Base-by-base conservation (phyloP, 2,888 invertebrate genomes). In the Pheosia tremula region DNA sequence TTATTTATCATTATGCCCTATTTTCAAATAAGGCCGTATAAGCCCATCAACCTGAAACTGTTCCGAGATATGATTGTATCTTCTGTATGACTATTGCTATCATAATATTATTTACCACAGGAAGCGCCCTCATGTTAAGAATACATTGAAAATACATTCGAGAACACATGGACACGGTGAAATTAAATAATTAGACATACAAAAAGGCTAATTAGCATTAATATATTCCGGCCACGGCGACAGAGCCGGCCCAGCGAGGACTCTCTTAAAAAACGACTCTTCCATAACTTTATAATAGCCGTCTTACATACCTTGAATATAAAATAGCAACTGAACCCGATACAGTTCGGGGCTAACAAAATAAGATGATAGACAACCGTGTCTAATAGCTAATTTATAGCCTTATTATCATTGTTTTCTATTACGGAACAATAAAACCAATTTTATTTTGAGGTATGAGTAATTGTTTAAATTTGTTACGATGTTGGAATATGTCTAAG, bases 181-280 rank as follows among this genome's bases (percentile, higher is more conserved):
- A 77, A 75, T 72, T 66, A 78, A 80, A 82, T 84, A 83, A 85
- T 84, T 81, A 83, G 66, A 81, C 76, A 83, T 70, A 77, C 76
- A 79, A 81, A 84, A 84, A 78, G 78, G 67, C 70, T 82, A 83
- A 86, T 90, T 86, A 89, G 69, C 77, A 87, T 91, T 90, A 83
- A 91, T 87, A 76, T 89, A 91, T 91, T 90, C 90, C 64, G 75
- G 71, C 75, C 89, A 85, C 85, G 83, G 79, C 77, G 83, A 85
- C 83, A 82, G 76, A 82, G 77, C 62, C 76, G 75, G 80, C 73
- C 77, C 78, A 68, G 69, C 77, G 68, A 76, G 74, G 78, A 80
- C 81, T 81, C 78, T 78, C 77, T 72, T 72, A 83, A 78, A 75
- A 77, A 76, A 80, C 81, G 82, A 74, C 67, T 56, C 71, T 82